Percentiles rank a stretch among this genome's conserved stretches.
These are phyloP conservation scores for Pollenia angustigena DNA, from an alignment of 2,888 invertebrate genomes.

Conservation along the genomic window DNA sequence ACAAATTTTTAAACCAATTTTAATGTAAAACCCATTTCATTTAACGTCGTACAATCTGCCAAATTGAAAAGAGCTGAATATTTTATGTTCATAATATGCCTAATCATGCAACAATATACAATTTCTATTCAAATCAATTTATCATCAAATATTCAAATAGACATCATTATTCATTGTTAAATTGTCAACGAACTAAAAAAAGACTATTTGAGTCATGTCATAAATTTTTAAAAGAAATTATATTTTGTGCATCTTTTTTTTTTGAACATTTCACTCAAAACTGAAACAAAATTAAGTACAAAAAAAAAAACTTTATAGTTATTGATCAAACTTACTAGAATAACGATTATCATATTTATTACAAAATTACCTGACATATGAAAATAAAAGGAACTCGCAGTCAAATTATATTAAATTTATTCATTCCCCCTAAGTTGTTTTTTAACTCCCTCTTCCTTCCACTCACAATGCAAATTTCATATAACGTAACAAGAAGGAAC, in stretches of 20 bases:
- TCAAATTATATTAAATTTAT: slow-evolving; percentile 55
- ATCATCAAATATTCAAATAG: slow-evolving; percentile 10
- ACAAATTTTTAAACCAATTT: too few species aligned
- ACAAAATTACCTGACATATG: slow-evolving; percentile 69
- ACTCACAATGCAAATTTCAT: background rate
- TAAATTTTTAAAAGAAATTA: slow-evolving; percentile 24
- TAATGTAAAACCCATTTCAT: too few species aligned
- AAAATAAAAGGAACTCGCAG: slow-evolving; percentile 51
- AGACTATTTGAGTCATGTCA: slow-evolving; percentile 19
- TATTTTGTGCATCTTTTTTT: background rate
- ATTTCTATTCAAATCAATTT: slow-evolving; percentile 38
- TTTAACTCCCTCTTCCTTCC: background rate
- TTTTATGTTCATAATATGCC: background rate
- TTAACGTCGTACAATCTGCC: too few species aligned
- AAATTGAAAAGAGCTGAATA: slow-evolving; percentile 1
- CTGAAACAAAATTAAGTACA: slow-evolving; percentile 14
- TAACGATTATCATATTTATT: slow-evolving; percentile 71
- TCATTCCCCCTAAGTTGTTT: background rate
- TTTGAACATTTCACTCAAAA: background rate
- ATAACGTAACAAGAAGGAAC: slow-evolving; percentile 1
- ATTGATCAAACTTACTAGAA: slow-evolving; percentile 57
- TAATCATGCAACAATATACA: slow-evolving; percentile 42
- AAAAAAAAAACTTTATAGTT: slow-evolving; percentile 38
- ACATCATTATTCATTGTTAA: slow-evolving; percentile 43
- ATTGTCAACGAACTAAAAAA: slow-evolving; percentile 16